phyloP scores from a whole-genome alignment of 2,888 invertebrate species.

The Neoitamus cyanurus region DNA sequence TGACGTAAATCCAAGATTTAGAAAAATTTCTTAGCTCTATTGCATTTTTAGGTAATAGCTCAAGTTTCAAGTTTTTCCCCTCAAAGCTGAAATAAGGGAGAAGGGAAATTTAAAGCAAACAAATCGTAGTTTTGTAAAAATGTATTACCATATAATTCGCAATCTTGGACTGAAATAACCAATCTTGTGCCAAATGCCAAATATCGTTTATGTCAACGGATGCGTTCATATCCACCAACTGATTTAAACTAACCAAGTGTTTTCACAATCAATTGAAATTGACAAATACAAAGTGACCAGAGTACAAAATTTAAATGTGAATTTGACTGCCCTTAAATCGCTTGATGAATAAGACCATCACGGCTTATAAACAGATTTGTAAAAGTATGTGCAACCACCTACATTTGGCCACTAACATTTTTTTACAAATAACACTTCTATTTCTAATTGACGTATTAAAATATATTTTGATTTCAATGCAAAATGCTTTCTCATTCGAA shows the following conservation, averaged over 20 bases:
- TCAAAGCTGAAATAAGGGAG: background rate
- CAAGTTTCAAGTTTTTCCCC: no score
- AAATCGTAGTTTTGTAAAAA: background rate
- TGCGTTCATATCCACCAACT: background rate
- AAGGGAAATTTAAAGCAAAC: background rate
- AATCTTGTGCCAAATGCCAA: conserved; percentile 13
- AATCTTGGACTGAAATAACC: background rate
- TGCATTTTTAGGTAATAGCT: no score
- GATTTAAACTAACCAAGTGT: background rate
- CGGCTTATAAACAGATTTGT: background rate
- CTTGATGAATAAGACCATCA: background rate
- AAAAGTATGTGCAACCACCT: background rate
- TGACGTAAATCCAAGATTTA: no score
- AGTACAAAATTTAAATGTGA: background rate
- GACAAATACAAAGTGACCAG: background rate
- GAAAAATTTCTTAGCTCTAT: no score
- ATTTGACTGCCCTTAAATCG: background rate
- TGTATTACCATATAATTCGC: conserved; percentile 1
- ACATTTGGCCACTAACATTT: conserved; percentile 19
- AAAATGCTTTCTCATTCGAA: background rate
- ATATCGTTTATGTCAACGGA: background rate
- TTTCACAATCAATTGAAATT: background rate
- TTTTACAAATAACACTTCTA: conserved; percentile 26
- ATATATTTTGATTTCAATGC: conserved; percentile 32
- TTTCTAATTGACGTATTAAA: conserved; percentile 42